Evolutionary conservation across 2,797 vertebrate species (phyloP), one percentile per base, ranked within the genome.

Genomic region (Scarus forsteni): DNA sequence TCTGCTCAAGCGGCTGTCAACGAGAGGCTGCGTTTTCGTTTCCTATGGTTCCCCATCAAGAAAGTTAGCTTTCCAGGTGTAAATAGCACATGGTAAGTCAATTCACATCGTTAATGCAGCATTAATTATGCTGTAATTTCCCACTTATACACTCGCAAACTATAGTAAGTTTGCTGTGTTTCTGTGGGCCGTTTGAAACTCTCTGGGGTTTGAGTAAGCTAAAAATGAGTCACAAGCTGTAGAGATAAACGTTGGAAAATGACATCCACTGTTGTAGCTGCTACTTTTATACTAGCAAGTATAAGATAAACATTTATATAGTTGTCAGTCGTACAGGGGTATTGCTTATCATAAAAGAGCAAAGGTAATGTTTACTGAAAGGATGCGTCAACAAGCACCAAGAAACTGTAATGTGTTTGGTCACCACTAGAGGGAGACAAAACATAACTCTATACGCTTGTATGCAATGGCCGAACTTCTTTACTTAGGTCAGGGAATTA

Each of bases 371-470:
- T 70, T 75, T 63, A 51, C 57, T 80, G 58, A 66, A 52, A 56
- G n/a, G 49, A 18, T 7, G 35, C 66, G 14, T 60, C 36, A 14
- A 8, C 3, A 27, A 34, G 5, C 35, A 16, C 11, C 6, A 10
- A 44, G 61, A 61, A 44, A 75, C 62, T 71, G 4, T 9, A 3
- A 0, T 11, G 15, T 6, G 6, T 15, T 11, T 15, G 46, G 9
- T 39, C 1, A 11, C 87, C 93, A 68, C 69, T 65, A 85, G 91
- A 80, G 88, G 93, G 89, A 3, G 89, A 55, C 85, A 89, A 46
- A 85, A 49, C 50, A 77, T 35, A 48, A 68, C 36, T 36, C 3
- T n/a, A 36, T 16, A 48, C 8, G 3, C 3, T 34, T 12, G 2
- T 27, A 27, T 27, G 27, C 27, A 27, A 27, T 4, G 27, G 27